Evolutionary conservation across 2,888 invertebrate species (phyloP), one percentile per base, ranked within the genome.

Genomic region (Sesia bembeciformis): DNA sequence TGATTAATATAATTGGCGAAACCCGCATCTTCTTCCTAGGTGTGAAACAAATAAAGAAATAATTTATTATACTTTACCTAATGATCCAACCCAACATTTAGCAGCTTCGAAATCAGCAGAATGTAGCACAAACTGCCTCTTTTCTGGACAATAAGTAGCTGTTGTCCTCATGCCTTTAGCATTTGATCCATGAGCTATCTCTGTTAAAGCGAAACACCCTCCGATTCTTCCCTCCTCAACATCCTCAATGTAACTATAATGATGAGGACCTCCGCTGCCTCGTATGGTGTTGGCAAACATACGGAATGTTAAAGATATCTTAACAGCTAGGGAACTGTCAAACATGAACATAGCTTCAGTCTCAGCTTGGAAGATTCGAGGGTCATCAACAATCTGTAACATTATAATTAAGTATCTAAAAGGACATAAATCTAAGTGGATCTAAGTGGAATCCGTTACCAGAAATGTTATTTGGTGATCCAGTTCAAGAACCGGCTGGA

Each of bases 171-270:
- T 95, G 3, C 94, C 94, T 68, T 94, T 94, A 0, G 96, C 95
- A 76, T 98, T 98, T 40, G 96, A 96, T 0, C 98, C 98, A 75
- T 98, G 98, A 0, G 95, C 92, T 5, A 98, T 92, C 81, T 98
- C 98, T 0, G 98, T 98, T 51, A 98, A 77, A 0, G 96, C 95
- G 78, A 96, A 97, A 66, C 96, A 88, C 0, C 90, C 90, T 0
- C 83, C 83, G 7, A 88, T 84, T 60, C 74, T 72, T 3, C 68
- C 87, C 1, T 71, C 68, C 40, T 78, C 72, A 0, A 74, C 61
- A 40, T 83, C 89, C 50, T 89, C 90, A 0, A 92, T 74, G 58
- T 91, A 87, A 43, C 91, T 84, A 49, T 78, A 81, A 64, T 94
- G 92, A 52, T 94, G 91, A 0, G 90, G 88, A 2, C 91, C 91